A percentile compares a stretch with the other conserved stretches of the same genome.
Conservation (phyloP, 2,797 vertebrate species). For the Novumbra hubbsi region DNA sequence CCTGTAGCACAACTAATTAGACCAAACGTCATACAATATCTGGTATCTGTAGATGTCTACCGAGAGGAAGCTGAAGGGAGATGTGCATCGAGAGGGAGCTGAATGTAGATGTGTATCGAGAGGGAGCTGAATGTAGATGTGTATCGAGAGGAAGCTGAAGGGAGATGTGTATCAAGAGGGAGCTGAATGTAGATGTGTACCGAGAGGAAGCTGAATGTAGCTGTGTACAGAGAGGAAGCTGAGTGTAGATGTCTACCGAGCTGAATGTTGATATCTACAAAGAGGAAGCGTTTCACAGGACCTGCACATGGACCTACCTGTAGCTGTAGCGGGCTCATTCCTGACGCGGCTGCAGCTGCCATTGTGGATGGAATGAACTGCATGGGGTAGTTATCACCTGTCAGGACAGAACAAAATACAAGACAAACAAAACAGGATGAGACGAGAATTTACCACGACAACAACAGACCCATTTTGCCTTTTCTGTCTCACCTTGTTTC, state of each 20-base stretch:
- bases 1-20: background rate
- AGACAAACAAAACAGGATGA: constrained; percentile 71
- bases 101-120: too few species aligned
- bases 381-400: constrained; percentile 99
- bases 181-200: too few species aligned
- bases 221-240: too few species aligned
- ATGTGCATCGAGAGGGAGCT: too few species aligned
- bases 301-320: constrained; percentile 82
- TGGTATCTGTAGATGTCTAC: background rate
- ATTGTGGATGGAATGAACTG: constrained; percentile 99
- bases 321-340: constrained; percentile 97
- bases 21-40: background rate
- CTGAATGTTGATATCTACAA: too few species aligned
- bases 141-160: too few species aligned
- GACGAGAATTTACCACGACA: constrained; percentile 69
- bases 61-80: too few species aligned
- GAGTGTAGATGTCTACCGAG: background rate
- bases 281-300: background rate
- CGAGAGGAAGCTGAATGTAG: too few species aligned
- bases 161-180: too few species aligned
- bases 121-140: too few species aligned
- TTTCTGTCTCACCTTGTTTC: constrained; percentile 21
- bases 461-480: constrained; percentile 36
- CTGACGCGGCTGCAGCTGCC: constrained; percentile 97
- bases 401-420: constrained; percentile 40